These are phyloP conservation scores for Lophura swinhoii DNA, from an alignment of 2,797 vertebrate species.

Conservation along the genomic window DNA sequence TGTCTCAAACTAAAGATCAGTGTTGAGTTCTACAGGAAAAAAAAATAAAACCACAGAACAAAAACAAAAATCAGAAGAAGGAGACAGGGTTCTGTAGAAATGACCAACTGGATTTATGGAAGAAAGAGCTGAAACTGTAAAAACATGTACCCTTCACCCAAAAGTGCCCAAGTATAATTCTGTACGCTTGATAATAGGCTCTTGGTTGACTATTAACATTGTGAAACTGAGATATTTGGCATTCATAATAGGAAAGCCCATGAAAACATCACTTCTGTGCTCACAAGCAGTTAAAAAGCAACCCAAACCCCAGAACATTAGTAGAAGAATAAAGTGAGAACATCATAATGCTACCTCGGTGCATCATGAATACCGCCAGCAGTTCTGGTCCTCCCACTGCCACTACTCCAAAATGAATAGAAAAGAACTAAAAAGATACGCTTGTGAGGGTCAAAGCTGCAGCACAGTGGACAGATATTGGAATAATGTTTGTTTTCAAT, in stretches of 20 bases:
- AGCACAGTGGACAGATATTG: neutral
- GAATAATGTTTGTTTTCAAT: neutral
- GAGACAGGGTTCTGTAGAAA: neutral
- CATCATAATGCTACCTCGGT: neutral
- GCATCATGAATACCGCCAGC: fast-evolving
- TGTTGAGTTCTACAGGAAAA: neutral
- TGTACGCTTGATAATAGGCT: neutral
- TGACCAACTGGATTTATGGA: neutral
- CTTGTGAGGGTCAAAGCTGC: neutral
- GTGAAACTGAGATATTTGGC: neutral
- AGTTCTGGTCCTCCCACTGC: neutral
- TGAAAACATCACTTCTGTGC: neutral
- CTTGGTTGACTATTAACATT: neutral
- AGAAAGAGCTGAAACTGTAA: neutral
- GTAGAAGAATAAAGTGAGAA: neutral
- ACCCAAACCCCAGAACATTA: neutral
- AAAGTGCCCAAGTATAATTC: neutral
- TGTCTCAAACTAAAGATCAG: neutral
- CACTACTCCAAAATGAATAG: neutral
- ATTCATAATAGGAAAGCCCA: neutral
- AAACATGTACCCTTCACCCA: fast-evolving
- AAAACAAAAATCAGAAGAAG: neutral
- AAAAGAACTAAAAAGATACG: neutral
- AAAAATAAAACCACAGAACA: neutral
- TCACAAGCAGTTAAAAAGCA: neutral